Conservation (phyloP, 30 jellyfish, hydroid and myxozoan species). For the Mastigias papua region DNA sequence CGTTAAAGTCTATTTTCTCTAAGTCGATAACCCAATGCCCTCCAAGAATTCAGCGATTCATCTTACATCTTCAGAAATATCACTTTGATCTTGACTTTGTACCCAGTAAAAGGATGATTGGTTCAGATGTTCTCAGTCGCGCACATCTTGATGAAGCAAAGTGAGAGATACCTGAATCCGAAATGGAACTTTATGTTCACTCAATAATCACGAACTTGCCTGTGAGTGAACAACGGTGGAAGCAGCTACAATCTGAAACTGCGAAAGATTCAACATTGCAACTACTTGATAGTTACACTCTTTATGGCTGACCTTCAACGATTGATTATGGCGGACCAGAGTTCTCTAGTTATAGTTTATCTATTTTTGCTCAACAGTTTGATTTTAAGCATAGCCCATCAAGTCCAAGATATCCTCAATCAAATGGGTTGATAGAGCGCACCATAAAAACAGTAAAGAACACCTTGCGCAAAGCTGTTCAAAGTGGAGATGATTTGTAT, state of each 20-base stretch:
- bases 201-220: background rate
- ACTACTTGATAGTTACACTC: constrained; percentile 4
- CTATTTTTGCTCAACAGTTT: constrained; percentile 17
- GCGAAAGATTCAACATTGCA: constrained; percentile 12
- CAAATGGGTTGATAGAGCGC: constrained; percentile 60
- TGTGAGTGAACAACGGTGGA: background rate
- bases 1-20: constrained; percentile 29
- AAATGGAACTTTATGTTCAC: background rate
- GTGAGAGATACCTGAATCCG: constrained; percentile 39
- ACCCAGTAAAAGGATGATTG: constrained; percentile 10
- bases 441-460: constrained; percentile 53
- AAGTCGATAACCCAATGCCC: constrained; percentile 51
- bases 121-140: constrained; percentile 68
- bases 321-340: constrained; percentile 32
- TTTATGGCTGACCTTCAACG: constrained; percentile 26
- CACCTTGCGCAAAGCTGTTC: constrained; percentile 40
- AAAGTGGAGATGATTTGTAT: constrained; percentile 47
- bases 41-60: constrained; percentile 40
- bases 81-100: constrained; percentile 7
- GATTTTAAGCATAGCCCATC: constrained; percentile 37
- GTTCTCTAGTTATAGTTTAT: constrained; percentile 9
- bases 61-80: constrained; percentile 37
- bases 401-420: constrained; percentile 50
- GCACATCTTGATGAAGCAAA: constrained; percentile 48
- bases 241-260: background rate